These are phyloP conservation scores for Ceyx margarethae DNA, from an alignment of 2,113 vertebrate genomes.

Conservation along the genomic window DNA sequence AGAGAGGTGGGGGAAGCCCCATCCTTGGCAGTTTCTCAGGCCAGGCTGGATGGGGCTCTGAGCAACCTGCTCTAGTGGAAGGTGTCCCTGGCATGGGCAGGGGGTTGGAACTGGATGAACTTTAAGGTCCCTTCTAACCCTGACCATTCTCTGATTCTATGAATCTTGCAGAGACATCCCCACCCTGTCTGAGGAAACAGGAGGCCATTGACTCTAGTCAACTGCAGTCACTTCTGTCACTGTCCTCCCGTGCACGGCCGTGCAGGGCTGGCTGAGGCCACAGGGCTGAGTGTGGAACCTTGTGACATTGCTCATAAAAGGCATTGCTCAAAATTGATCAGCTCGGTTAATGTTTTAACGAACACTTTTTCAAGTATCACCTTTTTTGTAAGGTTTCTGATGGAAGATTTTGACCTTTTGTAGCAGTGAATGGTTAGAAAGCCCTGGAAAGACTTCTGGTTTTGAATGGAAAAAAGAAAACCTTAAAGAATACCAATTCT, in stretches of 20 bases:
- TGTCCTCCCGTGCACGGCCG: neutral
- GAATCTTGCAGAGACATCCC: neutral
- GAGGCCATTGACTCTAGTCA: neutral
- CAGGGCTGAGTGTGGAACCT: neutral
- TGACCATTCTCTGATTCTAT: too few species aligned
- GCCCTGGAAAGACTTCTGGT: constrained; percentile 19
- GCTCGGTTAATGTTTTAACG: neutral
- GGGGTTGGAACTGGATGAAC: too few species aligned
- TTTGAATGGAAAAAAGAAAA: constrained; percentile 71
- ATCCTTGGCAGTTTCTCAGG: too few species aligned
- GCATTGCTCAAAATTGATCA: neutral
- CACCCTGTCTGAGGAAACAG: neutral
- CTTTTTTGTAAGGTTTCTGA: neutral
- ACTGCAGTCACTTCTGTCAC: neutral
- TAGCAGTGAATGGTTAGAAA: neutral
- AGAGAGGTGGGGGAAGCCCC: too few species aligned
- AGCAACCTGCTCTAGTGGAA: too few species aligned
- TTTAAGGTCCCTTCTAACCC: too few species aligned
- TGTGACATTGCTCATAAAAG: neutral
- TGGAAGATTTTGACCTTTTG: constrained; percentile 49
- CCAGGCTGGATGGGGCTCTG: too few species aligned
- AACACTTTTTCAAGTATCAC: neutral
- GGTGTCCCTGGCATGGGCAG: too few species aligned
- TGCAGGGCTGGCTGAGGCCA: neutral
- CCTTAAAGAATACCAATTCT: constrained; percentile 48